Base-by-base conservation (phyloP, 23 tunicate species). In the Clavelina lepadiformis region DNA sequence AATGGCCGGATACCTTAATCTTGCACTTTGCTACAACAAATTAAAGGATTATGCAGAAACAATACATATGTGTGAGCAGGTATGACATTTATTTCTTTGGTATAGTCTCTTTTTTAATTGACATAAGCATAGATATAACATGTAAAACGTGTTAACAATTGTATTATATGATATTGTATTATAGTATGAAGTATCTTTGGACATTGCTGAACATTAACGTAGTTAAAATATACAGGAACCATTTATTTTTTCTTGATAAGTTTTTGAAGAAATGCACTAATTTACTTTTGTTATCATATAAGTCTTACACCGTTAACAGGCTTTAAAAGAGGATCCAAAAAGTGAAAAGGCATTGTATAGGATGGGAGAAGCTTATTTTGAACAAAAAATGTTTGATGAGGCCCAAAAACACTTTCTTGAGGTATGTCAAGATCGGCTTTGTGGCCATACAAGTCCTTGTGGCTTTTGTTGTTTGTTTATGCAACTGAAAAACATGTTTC, bases 261-360 rank as follows among this genome's bases (percentile, higher is more conserved):
- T 56, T 33, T 61, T 61, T 31, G 32, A 3, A 5, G 0, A n/a
- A 0, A 20, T 37, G 21, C 22, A 65, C 22, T 28, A 8, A 6
- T 24, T 60, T 8, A 31, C 18, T 28, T 13, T 61, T 13, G 29
- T 61, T 61, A 31, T 33, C 24, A 28, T 33, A 18, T 18, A 61
- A 61, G 8, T 7, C 29, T 7, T 20, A 7, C 8, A 60, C 7
- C 29, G 27, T 31, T 60, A 8, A 19, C 68, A 86, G 88, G 98
- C 94, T 22, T 30, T 93, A 5, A 61, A 85, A 38, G 49, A 85
- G 22, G 98, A 93, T 38, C 21, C 65, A 18, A 38, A 61, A 0
- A 93, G 54, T 49, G 98, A 93, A 50, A 93, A 93, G 66, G 94
- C 89, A 3, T 59, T 66, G 15, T 85, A 74, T 58, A 52, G 98